Percentiles rank a stretch among this genome's conserved stretches.
Evolutionary conservation across 2,797 vertebrate genomes (phyloP).

Genomic region (Lophotriccus pileatus): DNA sequence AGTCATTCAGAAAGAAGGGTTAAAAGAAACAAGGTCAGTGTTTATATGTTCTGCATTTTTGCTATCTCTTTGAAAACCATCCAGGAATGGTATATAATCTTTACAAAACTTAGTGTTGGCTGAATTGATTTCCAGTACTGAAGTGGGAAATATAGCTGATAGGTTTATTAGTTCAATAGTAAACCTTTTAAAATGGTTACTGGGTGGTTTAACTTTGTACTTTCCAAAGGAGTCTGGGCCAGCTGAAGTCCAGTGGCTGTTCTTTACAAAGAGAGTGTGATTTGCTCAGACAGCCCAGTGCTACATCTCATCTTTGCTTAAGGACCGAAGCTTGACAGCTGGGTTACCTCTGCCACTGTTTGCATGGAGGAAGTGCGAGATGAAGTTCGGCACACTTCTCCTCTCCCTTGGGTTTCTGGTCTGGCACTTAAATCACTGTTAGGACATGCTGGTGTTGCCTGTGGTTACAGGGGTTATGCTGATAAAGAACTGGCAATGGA

Average conservation of each 20-base stretch:
- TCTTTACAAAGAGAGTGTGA: not conserved
- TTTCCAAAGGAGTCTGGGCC: not conserved
- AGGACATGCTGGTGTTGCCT: not conserved
- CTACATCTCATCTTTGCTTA: not conserved
- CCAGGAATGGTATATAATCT: not conserved
- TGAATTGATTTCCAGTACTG: not conserved
- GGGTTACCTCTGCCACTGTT: not conserved
- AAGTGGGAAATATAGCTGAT: not conserved
- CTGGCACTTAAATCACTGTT: not conserved
- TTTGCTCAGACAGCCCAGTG: not conserved
- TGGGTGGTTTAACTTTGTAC: not conserved
- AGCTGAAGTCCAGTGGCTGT: not conserved
- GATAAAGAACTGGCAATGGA: not conserved
- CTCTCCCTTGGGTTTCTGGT: not conserved
- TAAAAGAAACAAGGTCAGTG: slow-evolving; percentile 87
- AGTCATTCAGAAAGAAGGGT: slow-evolving; percentile 87
- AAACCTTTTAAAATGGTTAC: not conserved
- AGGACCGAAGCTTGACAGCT: not conserved
- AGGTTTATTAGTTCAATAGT: not conserved
- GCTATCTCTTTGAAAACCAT: not conserved
- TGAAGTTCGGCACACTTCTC: not conserved
- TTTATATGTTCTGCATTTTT: slow-evolving; percentile 13
- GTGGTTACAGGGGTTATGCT: not conserved
- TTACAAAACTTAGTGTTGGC: not conserved
- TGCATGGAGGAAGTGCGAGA: not conserved